A percentile compares a stretch with the other conserved stretches of the same genome.
Evolutionary conservation across 1,140 invertebrate genomes (phyloP).

Genomic region (Drosophila bocki): DNA sequence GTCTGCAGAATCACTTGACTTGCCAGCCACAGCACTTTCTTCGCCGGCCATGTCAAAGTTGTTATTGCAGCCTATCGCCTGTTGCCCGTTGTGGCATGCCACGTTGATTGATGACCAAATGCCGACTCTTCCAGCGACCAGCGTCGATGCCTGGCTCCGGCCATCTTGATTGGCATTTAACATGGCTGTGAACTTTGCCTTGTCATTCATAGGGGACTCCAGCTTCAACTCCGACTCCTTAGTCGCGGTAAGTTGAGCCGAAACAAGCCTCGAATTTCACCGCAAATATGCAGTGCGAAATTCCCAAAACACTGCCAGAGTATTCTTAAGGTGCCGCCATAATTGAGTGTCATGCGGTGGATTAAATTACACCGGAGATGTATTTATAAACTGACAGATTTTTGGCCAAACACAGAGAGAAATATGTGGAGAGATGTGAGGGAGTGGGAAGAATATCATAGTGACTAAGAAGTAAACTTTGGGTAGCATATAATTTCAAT

Average conservation of each 20-base stretch:
- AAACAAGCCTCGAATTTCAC: constrained; percentile 38
- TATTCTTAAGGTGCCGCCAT: constrained; percentile 42
- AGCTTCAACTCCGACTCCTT: neutral
- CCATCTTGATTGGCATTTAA: constrained; percentile 74
- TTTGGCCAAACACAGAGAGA: neutral
- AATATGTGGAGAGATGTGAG: neutral
- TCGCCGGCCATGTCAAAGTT: constrained; percentile 50
- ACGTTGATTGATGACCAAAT: constrained; percentile 71
- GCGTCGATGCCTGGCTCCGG: constrained; percentile 25
- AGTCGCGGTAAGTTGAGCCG: constrained; percentile 2
- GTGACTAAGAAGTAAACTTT: no score
- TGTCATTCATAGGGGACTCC: constrained; percentile 27
- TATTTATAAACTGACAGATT: constrained; percentile 24
- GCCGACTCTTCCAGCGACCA: constrained; percentile 40
- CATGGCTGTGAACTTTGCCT: constrained; percentile 73
- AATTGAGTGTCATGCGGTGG: constrained; percentile 45
- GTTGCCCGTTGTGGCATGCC: constrained; percentile 33
- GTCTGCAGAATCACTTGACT: constrained; percentile 42
- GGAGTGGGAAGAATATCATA: neutral
- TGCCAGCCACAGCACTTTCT: constrained; percentile 45
- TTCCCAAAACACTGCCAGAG: neutral
- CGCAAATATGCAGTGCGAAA: constrained; percentile 35
- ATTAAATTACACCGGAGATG: constrained; percentile 36
- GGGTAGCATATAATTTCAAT: neutral
- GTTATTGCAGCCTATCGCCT: constrained; percentile 42